A percentile compares a stretch with the other conserved stretches of the same genome.
phyloP scores from a whole-genome alignment of 1,140 invertebrate species.

The Papilio xuthus region DNA sequence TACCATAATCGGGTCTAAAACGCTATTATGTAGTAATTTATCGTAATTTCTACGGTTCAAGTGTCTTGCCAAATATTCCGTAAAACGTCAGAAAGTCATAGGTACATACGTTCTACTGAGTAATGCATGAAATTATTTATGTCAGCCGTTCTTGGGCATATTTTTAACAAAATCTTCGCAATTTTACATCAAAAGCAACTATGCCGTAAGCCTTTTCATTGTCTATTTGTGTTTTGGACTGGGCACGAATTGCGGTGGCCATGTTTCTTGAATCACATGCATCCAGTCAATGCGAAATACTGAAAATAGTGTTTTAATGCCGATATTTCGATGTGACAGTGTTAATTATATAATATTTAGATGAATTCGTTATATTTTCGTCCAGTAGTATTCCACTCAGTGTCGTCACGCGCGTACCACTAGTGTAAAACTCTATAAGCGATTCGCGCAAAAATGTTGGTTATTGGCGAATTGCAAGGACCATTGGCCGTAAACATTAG shows the following conservation, averaged over 20 bases:
- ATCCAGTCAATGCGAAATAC: slow-evolving; percentile 67
- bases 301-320: slow-evolving; percentile 65
- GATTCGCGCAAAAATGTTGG: slow-evolving; percentile 78
- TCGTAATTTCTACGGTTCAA: slow-evolving; percentile 71
- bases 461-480: slow-evolving; percentile 78
- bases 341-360: slow-evolving; percentile 75
- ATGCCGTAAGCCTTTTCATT: slow-evolving; percentile 69
- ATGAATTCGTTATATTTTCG: slow-evolving; percentile 56
- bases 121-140: slow-evolving; percentile 80
- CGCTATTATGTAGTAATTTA: slow-evolving; percentile 64
- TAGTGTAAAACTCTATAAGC: slow-evolving; percentile 55
- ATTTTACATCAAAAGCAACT: slow-evolving; percentile 62
- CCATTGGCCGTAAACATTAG: slow-evolving; percentile 71
- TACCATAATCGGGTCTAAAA: slow-evolving; percentile 58
- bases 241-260: slow-evolving; percentile 73
- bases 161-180: slow-evolving; percentile 72
- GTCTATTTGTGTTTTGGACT: slow-evolving; percentile 76
- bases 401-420: slow-evolving; percentile 60
- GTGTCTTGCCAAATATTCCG: slow-evolving; percentile 80
- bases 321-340: slow-evolving; percentile 62
- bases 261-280: slow-evolving; percentile 80
- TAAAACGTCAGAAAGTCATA: slow-evolving; percentile 81
- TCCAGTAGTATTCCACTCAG: slow-evolving; percentile 61
- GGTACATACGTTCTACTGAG: slow-evolving; percentile 79
- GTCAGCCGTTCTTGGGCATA: slow-evolving; percentile 69